Percentiles rank a stretch among this genome's conserved stretches.
These are phyloP conservation scores for Leptarthrus brevirostris DNA, from an alignment of 2,888 invertebrate species.

Conservation along the genomic window DNA sequence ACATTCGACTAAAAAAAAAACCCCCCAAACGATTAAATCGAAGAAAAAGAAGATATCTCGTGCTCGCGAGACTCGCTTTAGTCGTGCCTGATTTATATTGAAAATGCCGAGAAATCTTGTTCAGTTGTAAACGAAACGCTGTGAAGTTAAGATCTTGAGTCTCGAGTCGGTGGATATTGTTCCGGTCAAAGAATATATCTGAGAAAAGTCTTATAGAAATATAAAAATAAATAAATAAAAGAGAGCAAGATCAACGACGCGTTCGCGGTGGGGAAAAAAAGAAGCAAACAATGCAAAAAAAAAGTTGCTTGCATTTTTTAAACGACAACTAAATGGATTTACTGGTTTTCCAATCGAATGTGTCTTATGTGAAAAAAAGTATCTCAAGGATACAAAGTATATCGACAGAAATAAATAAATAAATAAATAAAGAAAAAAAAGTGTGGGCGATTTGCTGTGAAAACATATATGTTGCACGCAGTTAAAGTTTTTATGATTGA, in stretches of 20 bases:
- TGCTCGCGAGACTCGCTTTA: not conserved
- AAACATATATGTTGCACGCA: too few species aligned
- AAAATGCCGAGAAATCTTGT: slow-evolving; percentile 36
- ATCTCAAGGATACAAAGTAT: not conserved
- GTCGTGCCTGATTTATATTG: slow-evolving; percentile 20
- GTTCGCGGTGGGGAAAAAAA: slow-evolving; percentile 5
- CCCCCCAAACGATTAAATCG: not conserved
- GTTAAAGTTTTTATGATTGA: too few species aligned
- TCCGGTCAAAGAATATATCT: not conserved
- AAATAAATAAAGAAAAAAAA: not conserved
- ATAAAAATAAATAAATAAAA: slow-evolving; percentile 18
- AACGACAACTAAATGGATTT: too few species aligned
- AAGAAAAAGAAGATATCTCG: slow-evolving; percentile 8
- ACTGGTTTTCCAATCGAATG: too few species aligned
- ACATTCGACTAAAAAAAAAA: too few species aligned
- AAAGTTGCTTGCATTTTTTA: not conserved
- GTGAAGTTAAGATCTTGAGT: slow-evolving; percentile 40
- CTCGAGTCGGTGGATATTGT: slow-evolving; percentile 12
- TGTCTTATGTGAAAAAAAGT: too few species aligned
- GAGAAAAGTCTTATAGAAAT: not conserved
- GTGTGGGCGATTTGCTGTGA: not conserved
- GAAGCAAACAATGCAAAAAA: not conserved
- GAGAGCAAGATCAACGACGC: slow-evolving; percentile 44
- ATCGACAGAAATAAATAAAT: not conserved
- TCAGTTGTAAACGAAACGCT: slow-evolving; percentile 51